Evolutionary conservation across 2,797 vertebrate species (phyloP).

Genomic region (Myotis findleyi): DNA sequence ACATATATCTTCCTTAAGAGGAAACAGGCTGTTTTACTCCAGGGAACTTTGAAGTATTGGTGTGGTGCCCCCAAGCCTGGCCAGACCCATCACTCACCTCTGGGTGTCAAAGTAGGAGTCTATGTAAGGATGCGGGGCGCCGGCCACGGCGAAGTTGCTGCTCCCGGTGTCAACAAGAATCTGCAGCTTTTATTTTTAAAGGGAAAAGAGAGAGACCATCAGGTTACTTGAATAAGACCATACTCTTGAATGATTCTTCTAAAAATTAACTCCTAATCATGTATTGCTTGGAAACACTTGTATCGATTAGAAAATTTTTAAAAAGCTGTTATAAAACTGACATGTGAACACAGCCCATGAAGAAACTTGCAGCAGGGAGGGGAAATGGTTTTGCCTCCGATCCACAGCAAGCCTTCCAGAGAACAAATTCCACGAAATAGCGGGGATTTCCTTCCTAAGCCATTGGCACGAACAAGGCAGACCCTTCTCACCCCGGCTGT

Average conservation of each 20-base stretch:
- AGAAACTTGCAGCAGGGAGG: accelerated
- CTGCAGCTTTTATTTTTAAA: conserved; percentile 91
- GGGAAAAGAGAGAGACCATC: background rate
- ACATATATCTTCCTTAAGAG: background rate
- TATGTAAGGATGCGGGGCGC: conserved; percentile 91
- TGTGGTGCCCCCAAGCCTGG: accelerated
- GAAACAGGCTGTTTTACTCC: background rate
- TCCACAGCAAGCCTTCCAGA: background rate
- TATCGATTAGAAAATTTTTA: background rate
- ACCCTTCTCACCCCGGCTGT: background rate
- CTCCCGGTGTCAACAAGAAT: conserved; percentile 98
- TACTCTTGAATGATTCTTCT: conserved; percentile 78
- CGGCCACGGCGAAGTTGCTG: conserved; percentile 99
- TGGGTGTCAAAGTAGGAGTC: conserved; percentile 91
- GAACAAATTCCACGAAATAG: background rate
- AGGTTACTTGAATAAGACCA: conserved; percentile 76
- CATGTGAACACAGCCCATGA: background rate
- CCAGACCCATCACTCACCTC: conserved; percentile 88
- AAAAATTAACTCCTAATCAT: conserved; percentile 18
- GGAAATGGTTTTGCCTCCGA: background rate
- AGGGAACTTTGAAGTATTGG: background rate
- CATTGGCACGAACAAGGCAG: accelerated
- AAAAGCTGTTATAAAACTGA: background rate
- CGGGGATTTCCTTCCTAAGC: background rate
- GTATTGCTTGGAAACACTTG: conserved; percentile 79